Percentiles rank a stretch among this genome's conserved stretches.
These are phyloP conservation scores for Lycocerus yunnanus DNA, from an alignment of 2,888 invertebrate genomes.

Conservation along the genomic window DNA sequence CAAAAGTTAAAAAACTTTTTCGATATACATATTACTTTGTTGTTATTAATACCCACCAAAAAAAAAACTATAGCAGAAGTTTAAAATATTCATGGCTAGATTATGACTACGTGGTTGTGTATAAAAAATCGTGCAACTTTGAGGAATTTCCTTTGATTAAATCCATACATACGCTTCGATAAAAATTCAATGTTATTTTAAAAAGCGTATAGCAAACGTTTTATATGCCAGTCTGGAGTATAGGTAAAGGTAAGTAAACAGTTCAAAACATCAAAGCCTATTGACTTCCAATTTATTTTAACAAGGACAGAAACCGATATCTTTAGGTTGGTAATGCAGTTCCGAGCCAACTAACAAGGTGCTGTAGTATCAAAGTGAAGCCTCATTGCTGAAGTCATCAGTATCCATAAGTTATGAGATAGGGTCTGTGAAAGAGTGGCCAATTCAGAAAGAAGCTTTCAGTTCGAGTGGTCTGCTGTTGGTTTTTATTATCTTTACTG, in stretches of 20 bases:
- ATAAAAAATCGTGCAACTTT: background rate
- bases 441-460: constrained; percentile 48
- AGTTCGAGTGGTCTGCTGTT: constrained; percentile 46
- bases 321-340: constrained; percentile 21
- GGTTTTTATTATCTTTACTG: constrained; percentile 51
- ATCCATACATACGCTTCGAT: background rate
- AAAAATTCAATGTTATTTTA: constrained; percentile 8
- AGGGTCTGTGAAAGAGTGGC: constrained; percentile 47
- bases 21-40: too few relatives aligned
- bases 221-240: background rate
- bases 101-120: background rate
- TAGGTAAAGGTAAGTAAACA: constrained; percentile 38
- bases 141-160: constrained; percentile 1
- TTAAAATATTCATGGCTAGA: background rate
- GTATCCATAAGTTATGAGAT: constrained; percentile 78
- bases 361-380: constrained; percentile 45
- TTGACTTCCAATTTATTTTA: constrained; percentile 56
- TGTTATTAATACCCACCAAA: too few relatives aligned
- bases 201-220: constrained; percentile 4
- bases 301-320: constrained; percentile 46
- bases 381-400: constrained; percentile 75
- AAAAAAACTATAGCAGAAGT: background rate
- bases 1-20: background rate
- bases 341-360: constrained; percentile 49
- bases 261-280: constrained; percentile 51